These are phyloP conservation scores for Anticlea derivata DNA, from an alignment of 2,888 invertebrate species.

Conservation along the genomic window DNA sequence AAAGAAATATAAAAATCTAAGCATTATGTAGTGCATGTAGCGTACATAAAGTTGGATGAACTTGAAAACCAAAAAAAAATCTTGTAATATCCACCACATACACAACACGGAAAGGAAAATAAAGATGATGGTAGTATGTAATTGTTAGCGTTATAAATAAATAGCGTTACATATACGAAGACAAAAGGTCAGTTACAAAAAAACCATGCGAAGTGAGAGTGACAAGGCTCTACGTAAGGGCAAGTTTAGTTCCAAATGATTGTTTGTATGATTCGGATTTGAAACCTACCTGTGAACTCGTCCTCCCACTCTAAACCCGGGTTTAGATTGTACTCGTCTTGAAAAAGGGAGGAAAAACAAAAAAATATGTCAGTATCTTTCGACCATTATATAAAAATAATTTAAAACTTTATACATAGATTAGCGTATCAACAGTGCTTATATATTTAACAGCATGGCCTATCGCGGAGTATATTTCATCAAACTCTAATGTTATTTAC, in stretches of 20 bases:
- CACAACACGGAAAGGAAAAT: conserved; percentile 29
- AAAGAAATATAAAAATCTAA: conserved; percentile 13
- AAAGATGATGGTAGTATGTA: conserved; percentile 35
- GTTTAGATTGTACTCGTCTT: conserved; percentile 99
- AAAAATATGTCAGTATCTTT: conserved; percentile 83
- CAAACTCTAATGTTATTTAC: conserved; percentile 37
- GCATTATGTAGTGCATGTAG: conserved; percentile 27
- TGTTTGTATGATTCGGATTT: conserved; percentile 76
- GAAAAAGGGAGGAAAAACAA: conserved; percentile 88
- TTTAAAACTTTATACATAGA: conserved; percentile 71
- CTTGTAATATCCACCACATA: conserved; percentile 25
- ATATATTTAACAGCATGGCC: conserved; percentile 76
- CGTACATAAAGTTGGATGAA: conserved; percentile 17
- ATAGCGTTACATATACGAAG: conserved; percentile 40
- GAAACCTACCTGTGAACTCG: conserved; percentile 99
- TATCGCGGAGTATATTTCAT: conserved; percentile 53
- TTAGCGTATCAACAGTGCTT: conserved; percentile 75
- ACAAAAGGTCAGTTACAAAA: conserved; percentile 61
- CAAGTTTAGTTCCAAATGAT: conserved; percentile 71
- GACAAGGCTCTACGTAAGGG: conserved; percentile 79
- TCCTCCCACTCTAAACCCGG: conserved; percentile 99
- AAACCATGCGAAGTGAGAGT: conserved; percentile 77
- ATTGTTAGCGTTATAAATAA: conserved; percentile 39
- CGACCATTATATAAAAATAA: conserved; percentile 63
- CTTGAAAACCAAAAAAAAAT: conserved; percentile 10